phyloP scores from a whole-genome alignment of 1,140 invertebrate genomes.

The Drosophila erecta region DNA sequence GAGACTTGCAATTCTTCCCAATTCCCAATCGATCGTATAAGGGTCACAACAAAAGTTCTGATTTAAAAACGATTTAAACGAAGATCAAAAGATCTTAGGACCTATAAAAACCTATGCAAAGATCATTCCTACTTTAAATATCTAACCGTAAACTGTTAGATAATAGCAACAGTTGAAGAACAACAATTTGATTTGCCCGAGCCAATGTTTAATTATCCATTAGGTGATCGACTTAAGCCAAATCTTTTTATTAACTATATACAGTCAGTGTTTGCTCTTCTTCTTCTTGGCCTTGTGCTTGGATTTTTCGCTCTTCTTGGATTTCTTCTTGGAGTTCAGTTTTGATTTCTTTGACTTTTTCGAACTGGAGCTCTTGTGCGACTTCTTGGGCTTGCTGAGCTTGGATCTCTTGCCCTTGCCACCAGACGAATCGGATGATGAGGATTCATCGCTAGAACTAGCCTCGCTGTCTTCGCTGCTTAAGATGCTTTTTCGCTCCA shows the following conservation, averaged over 20 bases:
- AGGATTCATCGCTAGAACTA: constrained; percentile 30
- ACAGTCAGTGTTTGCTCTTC: constrained; percentile 56
- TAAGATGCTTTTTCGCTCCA: constrained; percentile 49
- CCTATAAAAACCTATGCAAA: too few relatives aligned
- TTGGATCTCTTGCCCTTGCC: constrained; percentile 44
- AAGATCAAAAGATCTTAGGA: too few relatives aligned
- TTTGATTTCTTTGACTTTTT: constrained; percentile 70
- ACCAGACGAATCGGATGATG: constrained; percentile 15
- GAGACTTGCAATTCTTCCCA: too few relatives aligned
- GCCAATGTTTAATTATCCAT: constrained; percentile 21
- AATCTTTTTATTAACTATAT: constrained; percentile 19
- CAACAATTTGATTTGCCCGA: not conserved
- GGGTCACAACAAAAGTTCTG: too few relatives aligned
- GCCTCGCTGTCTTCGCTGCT: constrained; percentile 56
- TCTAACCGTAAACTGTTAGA: too few relatives aligned
- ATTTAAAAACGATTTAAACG: too few relatives aligned
- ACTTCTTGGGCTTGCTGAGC: constrained; percentile 50
- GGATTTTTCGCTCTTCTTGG: constrained; percentile 71
- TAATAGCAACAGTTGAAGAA: not conserved
- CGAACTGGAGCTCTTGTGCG: constrained; percentile 54
- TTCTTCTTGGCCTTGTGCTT: constrained; percentile 64
- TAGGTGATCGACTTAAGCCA: constrained; percentile 10
- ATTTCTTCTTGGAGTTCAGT: constrained; percentile 69
- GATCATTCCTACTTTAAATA: too few relatives aligned
- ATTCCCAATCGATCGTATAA: too few relatives aligned